phyloP scores from a whole-genome alignment of 2,797 vertebrate species.

The Enteromius trimaculatus region DNA sequence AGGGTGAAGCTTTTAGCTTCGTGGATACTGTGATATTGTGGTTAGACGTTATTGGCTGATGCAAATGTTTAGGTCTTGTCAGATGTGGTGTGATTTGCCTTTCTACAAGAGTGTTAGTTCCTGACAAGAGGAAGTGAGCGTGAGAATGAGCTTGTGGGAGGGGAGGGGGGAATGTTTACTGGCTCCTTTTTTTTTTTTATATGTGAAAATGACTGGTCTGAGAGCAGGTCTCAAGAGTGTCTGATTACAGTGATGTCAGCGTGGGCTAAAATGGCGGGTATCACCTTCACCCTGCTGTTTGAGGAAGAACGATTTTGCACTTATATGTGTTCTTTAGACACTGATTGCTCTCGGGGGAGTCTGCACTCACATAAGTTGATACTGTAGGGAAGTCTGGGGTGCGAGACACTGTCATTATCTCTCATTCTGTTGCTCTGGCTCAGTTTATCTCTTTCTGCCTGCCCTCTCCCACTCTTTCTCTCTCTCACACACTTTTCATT shows the following conservation, averaged over 20 bases:
- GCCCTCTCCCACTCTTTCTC: neutral
- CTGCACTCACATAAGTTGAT: slow-evolving; percentile 28
- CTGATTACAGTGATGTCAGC: slow-evolving; percentile 59
- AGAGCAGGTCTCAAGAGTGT: slow-evolving; percentile 51
- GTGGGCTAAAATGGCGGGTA: slow-evolving; percentile 44
- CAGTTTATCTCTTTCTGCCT: slow-evolving; percentile 26
- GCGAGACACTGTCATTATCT: slow-evolving; percentile 39
- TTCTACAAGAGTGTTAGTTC: slow-evolving; percentile 8
- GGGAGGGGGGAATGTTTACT: slow-evolving; percentile 32
- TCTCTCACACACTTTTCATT: neutral
- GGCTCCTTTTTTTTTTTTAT: slow-evolving; percentile 52
- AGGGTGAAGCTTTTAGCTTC: neutral
- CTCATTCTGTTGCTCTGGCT: slow-evolving; percentile 26
- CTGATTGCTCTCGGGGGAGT: slow-evolving; percentile 54
- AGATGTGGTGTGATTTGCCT: slow-evolving; percentile 16
- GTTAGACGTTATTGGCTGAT: neutral
- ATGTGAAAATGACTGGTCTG: slow-evolving; percentile 55
- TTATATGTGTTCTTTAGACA: slow-evolving; percentile 46
- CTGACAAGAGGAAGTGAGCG: neutral
- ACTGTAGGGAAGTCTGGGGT: slow-evolving; percentile 36
- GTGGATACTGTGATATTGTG: neutral
- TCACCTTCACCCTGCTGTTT: slow-evolving; percentile 42
- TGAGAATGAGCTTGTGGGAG: neutral
- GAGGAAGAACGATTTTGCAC: slow-evolving; percentile 49
- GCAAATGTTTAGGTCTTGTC: slow-evolving; percentile 20